Evolutionary conservation across 2,113 vertebrate species (phyloP), one percentile per base, ranked within the genome.

Genomic region (Cyanoramphus novaezelandiae): DNA sequence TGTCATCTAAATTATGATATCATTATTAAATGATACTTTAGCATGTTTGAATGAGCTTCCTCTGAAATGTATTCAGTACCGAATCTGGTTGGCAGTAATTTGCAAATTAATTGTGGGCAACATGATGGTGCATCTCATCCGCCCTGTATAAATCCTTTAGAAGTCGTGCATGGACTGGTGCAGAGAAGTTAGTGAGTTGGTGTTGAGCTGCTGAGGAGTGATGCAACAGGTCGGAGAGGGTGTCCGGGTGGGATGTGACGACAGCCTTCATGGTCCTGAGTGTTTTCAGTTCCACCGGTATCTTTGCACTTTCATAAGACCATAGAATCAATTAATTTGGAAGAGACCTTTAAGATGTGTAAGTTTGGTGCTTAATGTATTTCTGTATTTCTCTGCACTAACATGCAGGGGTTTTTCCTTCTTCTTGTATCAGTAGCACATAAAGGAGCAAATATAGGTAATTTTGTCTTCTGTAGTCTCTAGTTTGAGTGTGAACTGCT

Each of bases 391-490:
- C 85, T 72, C 63, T 43, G 1, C 43, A 10, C 3, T 33, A 35
- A 7, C 31, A 14, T n/a, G 18, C 3, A 41, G 29, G 29, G 8
- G 0, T 1, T 6, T 52, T 53, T 2, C 20, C 4, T 15, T 24
- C 24, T 74, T 74, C 53, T 63, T 53, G 0, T 53, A 24, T 55
- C 53, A 78, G 60, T n/a, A 69, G 74, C 17, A 20, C 6, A 18
- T 65, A 27, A 72, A 60, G 31, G 31, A 9, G 24, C 28, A 74
- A 85, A 76, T 35, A 16, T 0, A 64, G 2, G 7, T 59, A 19
- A 67, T 79, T 81, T 37, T 76, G 17, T 53, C 3, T 37, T 65
- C 62, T 52, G 2, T n/a, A 9, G 10, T 77, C 67, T 52, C 3
- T 37, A 9, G 9, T 74, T 81, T 77, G 31, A 23, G 15, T 53